These are phyloP conservation scores for Marasmarcha lunaedactyla DNA, from an alignment of 2,888 invertebrate genomes.

Conservation along the genomic window DNA sequence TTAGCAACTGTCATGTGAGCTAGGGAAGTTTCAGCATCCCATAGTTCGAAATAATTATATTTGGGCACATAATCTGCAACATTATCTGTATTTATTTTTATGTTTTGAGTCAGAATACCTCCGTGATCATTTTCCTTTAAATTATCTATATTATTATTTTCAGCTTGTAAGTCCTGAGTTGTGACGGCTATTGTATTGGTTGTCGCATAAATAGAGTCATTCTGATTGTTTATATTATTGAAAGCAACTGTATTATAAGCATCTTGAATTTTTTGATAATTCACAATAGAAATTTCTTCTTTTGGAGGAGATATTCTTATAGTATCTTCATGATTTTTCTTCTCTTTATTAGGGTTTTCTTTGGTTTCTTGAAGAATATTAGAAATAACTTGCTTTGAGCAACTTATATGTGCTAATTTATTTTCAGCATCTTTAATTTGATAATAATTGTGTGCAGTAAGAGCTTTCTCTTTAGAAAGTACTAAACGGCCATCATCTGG, in stretches of 20 bases:
- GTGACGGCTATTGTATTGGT: too few species aligned
- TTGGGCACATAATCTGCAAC: slow-evolving; percentile 25
- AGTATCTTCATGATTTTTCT: not conserved
- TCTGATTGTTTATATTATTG: too few species aligned
- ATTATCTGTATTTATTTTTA: slow-evolving; percentile 1
- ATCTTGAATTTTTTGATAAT: slow-evolving; percentile 5
- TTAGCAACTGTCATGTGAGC: too few species aligned
- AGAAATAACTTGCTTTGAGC: too few species aligned
- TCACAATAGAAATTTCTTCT: not conserved
- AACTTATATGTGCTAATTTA: too few species aligned
- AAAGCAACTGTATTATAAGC: slow-evolving; percentile 4
- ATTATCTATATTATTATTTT: too few species aligned
- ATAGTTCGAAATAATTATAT: slow-evolving; percentile 31
- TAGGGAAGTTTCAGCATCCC: slow-evolving; percentile 32
- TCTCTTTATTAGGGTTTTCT: not conserved
- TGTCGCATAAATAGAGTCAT: too few species aligned
- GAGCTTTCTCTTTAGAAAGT: not conserved
- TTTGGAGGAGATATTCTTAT: not conserved
- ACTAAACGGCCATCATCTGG: too few species aligned
- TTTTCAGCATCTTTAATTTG: not conserved
- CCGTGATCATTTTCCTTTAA: not conserved
- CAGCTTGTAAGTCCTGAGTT: not conserved
- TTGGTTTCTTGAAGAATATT: too few species aligned
- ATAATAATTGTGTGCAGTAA: not conserved
- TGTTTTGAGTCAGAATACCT: not conserved